phyloP scores from a whole-genome alignment of 2,888 invertebrate genomes.

The Rotaria socialis region DNA sequence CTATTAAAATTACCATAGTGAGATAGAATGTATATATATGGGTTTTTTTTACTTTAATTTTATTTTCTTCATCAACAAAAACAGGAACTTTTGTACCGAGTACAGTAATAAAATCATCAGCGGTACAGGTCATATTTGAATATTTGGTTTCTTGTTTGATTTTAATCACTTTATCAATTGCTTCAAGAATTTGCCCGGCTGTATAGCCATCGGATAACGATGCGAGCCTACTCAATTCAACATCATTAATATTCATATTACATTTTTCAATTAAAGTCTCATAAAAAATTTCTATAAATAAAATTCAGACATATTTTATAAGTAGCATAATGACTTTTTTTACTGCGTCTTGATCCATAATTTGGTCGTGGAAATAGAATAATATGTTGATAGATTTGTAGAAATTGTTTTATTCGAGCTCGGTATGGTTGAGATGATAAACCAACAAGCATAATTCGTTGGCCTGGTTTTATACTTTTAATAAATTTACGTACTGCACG shows the following conservation, averaged over 20 bases:
- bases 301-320: not conserved
- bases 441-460: slow-evolving; percentile 18
- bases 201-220: not conserved
- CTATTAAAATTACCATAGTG: slow-evolving; percentile 48
- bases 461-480: not conserved
- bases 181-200: slow-evolving; percentile 1
- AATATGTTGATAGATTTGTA: slow-evolving; percentile 10
- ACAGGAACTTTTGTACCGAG: not conserved
- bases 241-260: slow-evolving; percentile 16
- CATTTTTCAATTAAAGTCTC: not conserved
- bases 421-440: slow-evolving; percentile 13
- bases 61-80: slow-evolving; percentile 34
- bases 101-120: not conserved
- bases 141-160: not conserved
- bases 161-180: not conserved
- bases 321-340: no score
- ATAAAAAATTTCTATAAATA: not conserved
- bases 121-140: not conserved
- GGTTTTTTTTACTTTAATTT: not conserved
- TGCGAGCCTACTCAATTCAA: slow-evolving; percentile 9
- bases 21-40: not conserved
- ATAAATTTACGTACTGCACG: not conserved
- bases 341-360: slow-evolving; percentile 20
- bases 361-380: slow-evolving; percentile 18
- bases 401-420: slow-evolving; percentile 16